Percentiles rank a stretch among this genome's conserved stretches.
Conservation (phyloP, 2,888 invertebrate genomes). For the Timandra comae region DNA sequence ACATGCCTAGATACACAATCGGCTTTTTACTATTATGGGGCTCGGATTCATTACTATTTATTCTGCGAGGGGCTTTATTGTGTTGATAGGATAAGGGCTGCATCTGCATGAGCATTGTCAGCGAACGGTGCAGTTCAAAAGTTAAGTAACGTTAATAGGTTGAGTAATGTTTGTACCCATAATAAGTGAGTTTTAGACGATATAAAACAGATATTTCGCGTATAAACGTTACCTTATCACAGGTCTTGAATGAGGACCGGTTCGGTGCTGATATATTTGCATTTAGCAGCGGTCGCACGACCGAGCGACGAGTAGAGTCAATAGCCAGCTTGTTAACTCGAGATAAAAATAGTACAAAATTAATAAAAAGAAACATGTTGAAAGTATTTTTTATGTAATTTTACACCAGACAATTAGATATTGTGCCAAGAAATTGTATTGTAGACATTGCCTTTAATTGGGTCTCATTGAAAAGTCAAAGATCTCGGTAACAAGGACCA, state of each 20-base stretch:
- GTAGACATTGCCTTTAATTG: constrained; percentile 36
- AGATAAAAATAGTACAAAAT: constrained; percentile 35
- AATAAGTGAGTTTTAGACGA: constrained; percentile 1
- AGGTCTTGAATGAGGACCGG: constrained; percentile 38
- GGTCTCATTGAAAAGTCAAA: constrained; percentile 50
- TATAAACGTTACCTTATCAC: constrained; percentile 30
- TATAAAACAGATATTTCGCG: constrained; percentile 25
- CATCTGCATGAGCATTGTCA: constrained; percentile 6
- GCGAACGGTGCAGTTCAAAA: not conserved
- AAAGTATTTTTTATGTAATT: constrained; percentile 23
- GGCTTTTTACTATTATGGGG: constrained; percentile 23
- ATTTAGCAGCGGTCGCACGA: constrained; percentile 36
- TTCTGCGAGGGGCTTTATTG: constrained; percentile 23
- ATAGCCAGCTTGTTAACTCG: constrained; percentile 20
- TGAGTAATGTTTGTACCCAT: not conserved
- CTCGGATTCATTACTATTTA: constrained; percentile 21
- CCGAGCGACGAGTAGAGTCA: constrained; percentile 26
- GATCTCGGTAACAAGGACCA: constrained; percentile 27
- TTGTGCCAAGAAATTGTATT: constrained; percentile 38
- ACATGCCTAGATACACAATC: constrained; percentile 30
- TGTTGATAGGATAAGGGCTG: constrained; percentile 15
- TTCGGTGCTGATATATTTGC: constrained; percentile 46
- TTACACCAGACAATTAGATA: constrained; percentile 21
- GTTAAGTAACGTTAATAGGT: not conserved
- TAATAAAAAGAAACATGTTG: constrained; percentile 23